Evolutionary conservation across 2,797 vertebrate genomes (phyloP), one percentile per base, ranked within the genome.

Genomic region (Dipus sagitta): DNA sequence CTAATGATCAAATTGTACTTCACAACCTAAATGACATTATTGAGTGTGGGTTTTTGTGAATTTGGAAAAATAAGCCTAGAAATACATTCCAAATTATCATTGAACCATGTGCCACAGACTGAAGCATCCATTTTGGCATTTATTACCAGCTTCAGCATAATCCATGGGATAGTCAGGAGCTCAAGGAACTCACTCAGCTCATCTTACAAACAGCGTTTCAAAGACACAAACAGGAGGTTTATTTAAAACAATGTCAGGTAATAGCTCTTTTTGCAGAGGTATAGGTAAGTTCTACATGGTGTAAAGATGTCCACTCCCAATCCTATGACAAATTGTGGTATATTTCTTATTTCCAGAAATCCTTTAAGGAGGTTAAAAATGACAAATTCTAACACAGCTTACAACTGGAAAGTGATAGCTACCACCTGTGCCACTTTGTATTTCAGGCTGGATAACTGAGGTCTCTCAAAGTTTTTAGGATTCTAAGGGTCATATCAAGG

Each of bases 61-160:
- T 47, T 47, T 75, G 94, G 91, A n/a, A 91, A 96, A 0, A 0
- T 72, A 47, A 96, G 58, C 92, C 95, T 93, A 62, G 42, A 88
- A 86, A 75, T 95, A 62, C 86, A 75, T 30, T 95, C 54, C 76
- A 84, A 3, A 74, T 93, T 86, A 76, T 88, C n/a, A 67, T 92
- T 42, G 94, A 68, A 58, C 47, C 72, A 91, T 0, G 0, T 80
- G 85, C 91, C 93, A 86, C 0, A 84, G 76, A 42, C 47, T 89
- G 85, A 6, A 15, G 6, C 23, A 62, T 30, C 0, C 0, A 3
- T 26, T 17, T 74, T 70, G 42, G 90, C 83, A 64, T 94, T 94
- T 95, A 32, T 83, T 93, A 1, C 30, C 30, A 24, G 34, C 47
- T 86, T 60, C 60, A 34, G 18, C 81, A 34, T 95, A 97, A 97